Evolutionary conservation across 2,113 vertebrate genomes (phyloP).

Genomic region (Odontophorus gujanensis): DNA sequence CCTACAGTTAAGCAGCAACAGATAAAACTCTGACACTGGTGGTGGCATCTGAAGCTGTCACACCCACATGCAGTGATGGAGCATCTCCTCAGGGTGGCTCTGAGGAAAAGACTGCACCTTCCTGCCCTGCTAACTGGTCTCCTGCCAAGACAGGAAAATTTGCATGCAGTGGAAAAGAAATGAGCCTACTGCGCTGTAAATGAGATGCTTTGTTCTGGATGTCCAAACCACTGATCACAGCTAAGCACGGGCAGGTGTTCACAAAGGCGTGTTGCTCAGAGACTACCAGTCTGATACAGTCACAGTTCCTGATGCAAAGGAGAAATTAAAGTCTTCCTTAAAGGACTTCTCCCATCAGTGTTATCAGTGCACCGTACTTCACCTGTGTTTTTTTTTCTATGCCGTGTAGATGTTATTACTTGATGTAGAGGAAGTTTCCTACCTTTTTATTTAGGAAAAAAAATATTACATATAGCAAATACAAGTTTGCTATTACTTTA

Average conservation of each 20-base stretch:
- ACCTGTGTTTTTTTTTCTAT: not conserved
- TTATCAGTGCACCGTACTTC: not conserved
- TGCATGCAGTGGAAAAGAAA: not conserved
- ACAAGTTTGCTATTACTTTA: not conserved
- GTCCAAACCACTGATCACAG: fast-evolving
- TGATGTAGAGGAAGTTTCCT: not conserved
- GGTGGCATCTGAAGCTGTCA: not conserved
- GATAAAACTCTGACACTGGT: not conserved
- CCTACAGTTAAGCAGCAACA: not conserved
- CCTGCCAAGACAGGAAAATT: not conserved
- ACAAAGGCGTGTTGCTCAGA: not conserved
- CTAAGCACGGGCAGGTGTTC: not conserved
- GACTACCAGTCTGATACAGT: not conserved
- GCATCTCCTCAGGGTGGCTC: not conserved
- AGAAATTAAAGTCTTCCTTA: not conserved
- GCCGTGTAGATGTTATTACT: not conserved
- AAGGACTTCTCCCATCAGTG: not conserved
- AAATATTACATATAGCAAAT: not conserved
- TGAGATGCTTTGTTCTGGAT: not conserved
- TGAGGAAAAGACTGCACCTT: not conserved
- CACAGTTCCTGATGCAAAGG: not conserved
- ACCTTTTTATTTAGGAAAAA: not conserved
- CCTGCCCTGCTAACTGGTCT: not conserved
- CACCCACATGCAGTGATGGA: not conserved
- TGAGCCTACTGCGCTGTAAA: not conserved